A percentile compares a stretch with the other conserved stretches of the same genome.
phyloP scores from a whole-genome alignment of 2,888 invertebrate species.

The Yponomeuta sedellus region DNA sequence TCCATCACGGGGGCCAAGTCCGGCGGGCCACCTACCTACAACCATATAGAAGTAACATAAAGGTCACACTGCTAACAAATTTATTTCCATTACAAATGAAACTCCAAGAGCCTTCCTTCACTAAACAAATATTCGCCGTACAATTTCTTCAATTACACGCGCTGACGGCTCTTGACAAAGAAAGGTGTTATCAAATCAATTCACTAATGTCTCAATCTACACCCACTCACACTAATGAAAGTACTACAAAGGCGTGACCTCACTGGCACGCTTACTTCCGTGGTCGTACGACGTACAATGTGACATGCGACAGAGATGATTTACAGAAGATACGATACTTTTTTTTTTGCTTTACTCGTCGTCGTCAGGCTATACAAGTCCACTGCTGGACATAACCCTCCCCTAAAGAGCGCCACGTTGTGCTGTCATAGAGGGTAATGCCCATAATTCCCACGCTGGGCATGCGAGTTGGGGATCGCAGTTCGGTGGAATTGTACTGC shows the following conservation, averaged over 20 bases:
- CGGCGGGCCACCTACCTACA: no score
- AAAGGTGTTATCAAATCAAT: background rate
- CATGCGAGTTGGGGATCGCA: no score
- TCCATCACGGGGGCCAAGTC: no score
- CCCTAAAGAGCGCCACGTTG: no score
- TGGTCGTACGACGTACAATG: background rate
- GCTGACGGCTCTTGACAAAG: background rate
- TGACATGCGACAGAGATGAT: background rate
- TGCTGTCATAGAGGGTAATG: no score
- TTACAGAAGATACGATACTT: background rate
- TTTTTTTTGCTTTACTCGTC: background rate
- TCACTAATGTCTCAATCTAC: background rate
- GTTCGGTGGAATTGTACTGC: no score
- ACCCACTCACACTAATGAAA: background rate
- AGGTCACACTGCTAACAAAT: no score
- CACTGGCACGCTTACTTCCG: background rate
- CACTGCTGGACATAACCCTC: no score
- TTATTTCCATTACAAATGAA: no score
- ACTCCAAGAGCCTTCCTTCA: background rate
- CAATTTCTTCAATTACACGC: background rate
- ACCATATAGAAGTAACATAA: no score
- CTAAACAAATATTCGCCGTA: background rate
- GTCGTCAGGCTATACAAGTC: no score
- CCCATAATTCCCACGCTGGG: no score
- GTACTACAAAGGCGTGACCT: background rate